Percentiles rank a stretch among this genome's conserved stretches.
phyloP scores from a whole-genome alignment of 2,113 vertebrate species.

The Tragelaphus scriptus region DNA sequence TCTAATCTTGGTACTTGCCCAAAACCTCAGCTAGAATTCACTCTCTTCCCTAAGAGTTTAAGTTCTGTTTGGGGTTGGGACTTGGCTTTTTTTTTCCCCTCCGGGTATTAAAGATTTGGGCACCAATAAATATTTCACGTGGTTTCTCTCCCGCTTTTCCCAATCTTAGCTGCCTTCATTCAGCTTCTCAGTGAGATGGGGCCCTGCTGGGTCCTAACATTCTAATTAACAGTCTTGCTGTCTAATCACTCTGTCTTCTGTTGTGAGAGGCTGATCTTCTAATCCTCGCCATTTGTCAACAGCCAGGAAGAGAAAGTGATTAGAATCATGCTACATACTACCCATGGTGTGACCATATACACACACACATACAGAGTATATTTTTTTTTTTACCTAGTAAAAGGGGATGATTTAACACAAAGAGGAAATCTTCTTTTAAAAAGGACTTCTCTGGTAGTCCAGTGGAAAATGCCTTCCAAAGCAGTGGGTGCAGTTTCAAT shows the following conservation, averaged over 20 bases:
- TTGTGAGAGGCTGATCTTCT: constrained; percentile 41
- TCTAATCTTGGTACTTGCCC: neutral
- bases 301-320: constrained; percentile 37
- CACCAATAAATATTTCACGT: constrained; percentile 35
- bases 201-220: constrained; percentile 14
- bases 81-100: neutral
- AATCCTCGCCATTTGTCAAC: neutral
- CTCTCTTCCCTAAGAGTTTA: constrained; percentile 20
- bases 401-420: neutral
- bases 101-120: neutral
- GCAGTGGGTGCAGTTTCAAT: neutral
- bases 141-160: constrained; percentile 22
- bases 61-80: neutral
- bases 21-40: neutral
- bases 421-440: neutral
- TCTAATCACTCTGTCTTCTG: constrained; percentile 49
- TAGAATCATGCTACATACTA: neutral
- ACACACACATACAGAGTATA: neutral
- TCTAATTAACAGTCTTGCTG: constrained; percentile 48
- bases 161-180: constrained; percentile 25
- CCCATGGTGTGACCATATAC: neutral
- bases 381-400: neutral
- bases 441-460: neutral
- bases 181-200: constrained; percentile 13
- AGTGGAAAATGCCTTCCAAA: neutral